Conservation (phyloP, 2,888 invertebrate genomes). For the Amiota communis region DNA sequence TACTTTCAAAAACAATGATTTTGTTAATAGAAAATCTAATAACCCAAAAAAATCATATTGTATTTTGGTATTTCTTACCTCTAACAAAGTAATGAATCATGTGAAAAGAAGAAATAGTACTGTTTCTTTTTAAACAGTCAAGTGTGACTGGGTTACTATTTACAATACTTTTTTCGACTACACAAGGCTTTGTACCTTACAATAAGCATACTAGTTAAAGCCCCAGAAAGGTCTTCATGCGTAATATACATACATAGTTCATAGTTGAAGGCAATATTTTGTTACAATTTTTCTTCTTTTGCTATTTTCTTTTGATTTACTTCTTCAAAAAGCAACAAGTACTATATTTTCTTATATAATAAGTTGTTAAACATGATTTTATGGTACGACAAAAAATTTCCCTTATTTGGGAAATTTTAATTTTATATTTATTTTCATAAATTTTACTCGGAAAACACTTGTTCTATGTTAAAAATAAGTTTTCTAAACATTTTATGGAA, state of each 20-base stretch:
- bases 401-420: neutral
- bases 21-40: too few species aligned
- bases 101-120: too few species aligned
- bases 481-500: neutral
- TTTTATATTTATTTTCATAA: neutral
- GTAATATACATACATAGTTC: constrained; percentile 51
- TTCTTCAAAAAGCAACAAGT: neutral
- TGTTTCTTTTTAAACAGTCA: too few species aligned
- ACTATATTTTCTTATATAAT: constrained; percentile 1
- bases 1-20: too few species aligned
- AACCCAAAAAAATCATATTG: too few species aligned
- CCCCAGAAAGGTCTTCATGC: constrained; percentile 57
- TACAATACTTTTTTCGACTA: neutral
- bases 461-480: neutral
- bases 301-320: neutral
- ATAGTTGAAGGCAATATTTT: constrained; percentile 60
- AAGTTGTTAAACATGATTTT: constrained; percentile 4
- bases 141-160: too few species aligned
- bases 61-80: too few species aligned
- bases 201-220: constrained; percentile 41
- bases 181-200: neutral
- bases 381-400: neutral
- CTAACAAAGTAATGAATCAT: too few species aligned
- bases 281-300: too few species aligned
- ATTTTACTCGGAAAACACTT: neutral